Evolutionary conservation across 1,140 invertebrate genomes (phyloP).

Genomic region (Goniozus legneri): DNA sequence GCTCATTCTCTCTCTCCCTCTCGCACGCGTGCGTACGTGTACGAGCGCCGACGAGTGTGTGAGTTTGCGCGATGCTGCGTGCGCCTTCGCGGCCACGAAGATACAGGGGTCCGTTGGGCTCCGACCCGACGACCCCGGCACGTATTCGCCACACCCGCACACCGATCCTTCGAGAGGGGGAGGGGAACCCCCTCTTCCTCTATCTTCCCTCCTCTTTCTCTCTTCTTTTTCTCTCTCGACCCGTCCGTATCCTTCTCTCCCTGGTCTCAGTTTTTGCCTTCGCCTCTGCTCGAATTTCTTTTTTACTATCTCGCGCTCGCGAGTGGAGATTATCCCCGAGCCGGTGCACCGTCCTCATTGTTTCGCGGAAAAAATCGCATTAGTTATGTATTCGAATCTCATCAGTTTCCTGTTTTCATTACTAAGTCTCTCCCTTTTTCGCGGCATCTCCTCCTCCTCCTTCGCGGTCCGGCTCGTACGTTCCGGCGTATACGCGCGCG

Average conservation of each 20-base stretch:
- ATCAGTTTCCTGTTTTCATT: not conserved
- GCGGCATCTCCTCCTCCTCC: constrained; percentile 5
- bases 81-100: constrained; percentile 5
- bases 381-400: no score
- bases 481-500: not conserved
- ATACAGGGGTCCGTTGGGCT: constrained; percentile 31
- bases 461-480: not conserved
- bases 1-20: constrained; percentile 18
- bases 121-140: constrained; percentile 50
- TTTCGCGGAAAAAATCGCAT: no score
- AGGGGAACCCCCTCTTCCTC: constrained; percentile 14
- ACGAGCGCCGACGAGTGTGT: not conserved
- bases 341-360: not conserved
- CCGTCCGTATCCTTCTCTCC: constrained; percentile 5
- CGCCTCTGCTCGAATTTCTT: not conserved
- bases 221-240: constrained; percentile 1
- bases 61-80: not conserved
- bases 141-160: constrained; percentile 55
- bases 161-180: constrained; percentile 39
- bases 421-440: constrained; percentile 3
- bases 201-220: not conserved
- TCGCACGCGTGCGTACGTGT: constrained; percentile 4
- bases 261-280: not conserved
- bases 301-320: no score
- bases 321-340: constrained; percentile 5